A percentile compares a stretch with the other conserved stretches of the same genome.
phyloP scores from a whole-genome alignment of 2,888 invertebrate genomes.

The Eubasilissa splendida region DNA sequence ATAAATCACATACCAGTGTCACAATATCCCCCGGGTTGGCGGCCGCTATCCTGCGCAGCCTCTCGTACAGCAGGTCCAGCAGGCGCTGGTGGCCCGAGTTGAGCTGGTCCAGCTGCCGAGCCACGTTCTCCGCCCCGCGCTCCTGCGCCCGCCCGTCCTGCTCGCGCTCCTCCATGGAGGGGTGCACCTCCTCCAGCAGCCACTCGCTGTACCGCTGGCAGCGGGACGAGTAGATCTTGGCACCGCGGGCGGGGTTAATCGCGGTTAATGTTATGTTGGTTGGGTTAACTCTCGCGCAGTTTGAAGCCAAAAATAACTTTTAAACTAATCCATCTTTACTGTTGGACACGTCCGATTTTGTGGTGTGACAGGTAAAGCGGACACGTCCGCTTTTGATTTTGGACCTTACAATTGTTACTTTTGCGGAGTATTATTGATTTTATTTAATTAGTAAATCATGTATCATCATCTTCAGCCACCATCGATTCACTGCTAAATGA shows the following conservation, averaged over 20 bases:
- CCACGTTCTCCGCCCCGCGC: conserved; percentile 82
- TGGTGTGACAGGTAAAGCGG: too few species aligned
- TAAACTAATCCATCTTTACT: too few species aligned
- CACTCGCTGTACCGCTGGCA: conserved; percentile 88
- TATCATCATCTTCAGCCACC: too few species aligned
- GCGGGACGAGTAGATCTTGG: conserved; percentile 88
- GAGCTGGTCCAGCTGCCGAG: conserved; percentile 84
- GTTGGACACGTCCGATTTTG: background rate
- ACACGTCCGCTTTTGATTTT: too few species aligned
- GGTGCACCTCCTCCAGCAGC: conserved; percentile 87
- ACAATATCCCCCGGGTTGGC: conserved; percentile 82
- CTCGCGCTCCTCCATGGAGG: conserved; percentile 76
- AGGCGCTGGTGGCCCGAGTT: conserved; percentile 85
- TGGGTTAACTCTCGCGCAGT: background rate
- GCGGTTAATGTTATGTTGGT: conserved; percentile 21
- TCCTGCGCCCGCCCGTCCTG: conserved; percentile 79
- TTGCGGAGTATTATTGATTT: too few species aligned
- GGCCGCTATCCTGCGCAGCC: conserved; percentile 78
- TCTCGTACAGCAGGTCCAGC: conserved; percentile 79
- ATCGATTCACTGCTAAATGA: too few species aligned
- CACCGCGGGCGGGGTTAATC: conserved; percentile 39
- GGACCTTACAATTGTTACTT: too few species aligned
- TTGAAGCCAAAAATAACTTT: background rate
- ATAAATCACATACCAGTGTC: conserved; percentile 78
- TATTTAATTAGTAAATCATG: too few species aligned